A percentile compares a stretch with the other conserved stretches of the same genome.
Conservation (phyloP, 2,888 invertebrate genomes). For the Dasypogon diadema region DNA sequence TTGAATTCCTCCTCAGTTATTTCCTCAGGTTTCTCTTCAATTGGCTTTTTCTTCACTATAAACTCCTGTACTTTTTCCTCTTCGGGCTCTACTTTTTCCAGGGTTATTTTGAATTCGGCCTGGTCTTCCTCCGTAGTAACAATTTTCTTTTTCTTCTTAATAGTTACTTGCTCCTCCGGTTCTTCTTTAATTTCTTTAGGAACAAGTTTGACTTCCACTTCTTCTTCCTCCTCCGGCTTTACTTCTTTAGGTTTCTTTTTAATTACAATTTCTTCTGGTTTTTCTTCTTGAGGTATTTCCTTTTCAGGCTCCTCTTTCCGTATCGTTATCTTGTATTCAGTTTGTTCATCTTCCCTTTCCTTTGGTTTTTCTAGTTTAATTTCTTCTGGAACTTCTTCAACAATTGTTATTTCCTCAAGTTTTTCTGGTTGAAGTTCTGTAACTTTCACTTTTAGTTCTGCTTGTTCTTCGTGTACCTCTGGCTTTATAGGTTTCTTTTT, state of each 20-base stretch:
- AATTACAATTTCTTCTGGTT: constrained; percentile 57
- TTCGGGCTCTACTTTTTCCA: constrained; percentile 60
- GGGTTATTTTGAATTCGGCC: constrained; percentile 57
- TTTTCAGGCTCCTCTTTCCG: constrained; percentile 59
- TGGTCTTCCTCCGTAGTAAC: constrained; percentile 57
- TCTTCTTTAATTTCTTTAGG: constrained; percentile 57
- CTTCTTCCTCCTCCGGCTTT: constrained; percentile 27
- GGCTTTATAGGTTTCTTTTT: constrained; percentile 61
- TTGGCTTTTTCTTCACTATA: constrained; percentile 62
- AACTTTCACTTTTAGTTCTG: constrained; percentile 61
- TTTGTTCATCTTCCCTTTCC: neutral
- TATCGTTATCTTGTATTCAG: constrained; percentile 59
- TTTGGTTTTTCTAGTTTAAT: constrained; percentile 60
- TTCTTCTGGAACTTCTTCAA: constrained; percentile 54
- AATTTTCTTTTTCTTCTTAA: constrained; percentile 58
- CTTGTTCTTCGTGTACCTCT: constrained; percentile 61
- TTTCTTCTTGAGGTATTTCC: constrained; percentile 63
- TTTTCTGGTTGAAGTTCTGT: constrained; percentile 59
- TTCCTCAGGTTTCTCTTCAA: constrained; percentile 59
- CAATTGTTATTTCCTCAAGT: constrained; percentile 60
- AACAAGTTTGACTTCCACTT: constrained; percentile 61
- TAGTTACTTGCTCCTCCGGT: constrained; percentile 61
- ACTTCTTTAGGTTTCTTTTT: constrained; percentile 65
- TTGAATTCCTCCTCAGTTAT: constrained; percentile 63
- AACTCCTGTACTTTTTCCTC: constrained; percentile 62